Percentiles rank a stretch among this genome's conserved stretches.
Conservation (phyloP, 37 sponge, comb jelly and placozoan genomes). For the Cladorhizidae sp. region DNA sequence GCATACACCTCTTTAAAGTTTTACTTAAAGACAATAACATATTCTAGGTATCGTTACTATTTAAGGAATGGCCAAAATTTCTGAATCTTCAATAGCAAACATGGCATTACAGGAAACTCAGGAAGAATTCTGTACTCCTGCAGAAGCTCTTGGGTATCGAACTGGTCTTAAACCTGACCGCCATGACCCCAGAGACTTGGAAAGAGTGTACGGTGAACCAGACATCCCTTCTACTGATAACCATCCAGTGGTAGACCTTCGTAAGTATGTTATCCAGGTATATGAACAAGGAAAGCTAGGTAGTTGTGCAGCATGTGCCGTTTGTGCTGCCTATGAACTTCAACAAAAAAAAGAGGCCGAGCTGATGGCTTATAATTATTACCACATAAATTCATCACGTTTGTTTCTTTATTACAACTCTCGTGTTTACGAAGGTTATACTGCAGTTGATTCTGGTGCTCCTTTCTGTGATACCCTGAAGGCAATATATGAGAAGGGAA, state of each 20-base stretch:
- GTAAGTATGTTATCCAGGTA: background rate
- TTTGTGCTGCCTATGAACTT: conserved; percentile 14
- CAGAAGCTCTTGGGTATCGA: no score
- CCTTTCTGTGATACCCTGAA: conserved; percentile 16
- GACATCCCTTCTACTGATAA: background rate
- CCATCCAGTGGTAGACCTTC: conserved; percentile 9
- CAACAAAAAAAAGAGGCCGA: background rate
- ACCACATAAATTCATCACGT: conserved; percentile 8
- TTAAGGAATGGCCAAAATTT: no score
- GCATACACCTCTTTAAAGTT: no score
- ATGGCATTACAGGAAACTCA: no score
- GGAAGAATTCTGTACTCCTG: no score
- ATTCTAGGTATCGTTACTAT: no score
- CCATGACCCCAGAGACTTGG: background rate
- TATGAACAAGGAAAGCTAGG: conserved; percentile 16
- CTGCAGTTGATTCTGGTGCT: background rate
- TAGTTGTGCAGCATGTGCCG: conserved; percentile 26
- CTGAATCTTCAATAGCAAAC: no score
- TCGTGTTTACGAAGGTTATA: background rate
- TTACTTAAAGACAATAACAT: no score
- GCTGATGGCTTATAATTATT: background rate
- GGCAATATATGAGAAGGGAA: background rate
- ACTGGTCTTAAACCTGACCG: background rate
- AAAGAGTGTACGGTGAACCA: background rate
- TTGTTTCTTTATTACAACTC: conserved; percentile 32